These are phyloP conservation scores for Strigamia maritima DNA, from an alignment of 2,888 invertebrate genomes.

Conservation along the genomic window DNA sequence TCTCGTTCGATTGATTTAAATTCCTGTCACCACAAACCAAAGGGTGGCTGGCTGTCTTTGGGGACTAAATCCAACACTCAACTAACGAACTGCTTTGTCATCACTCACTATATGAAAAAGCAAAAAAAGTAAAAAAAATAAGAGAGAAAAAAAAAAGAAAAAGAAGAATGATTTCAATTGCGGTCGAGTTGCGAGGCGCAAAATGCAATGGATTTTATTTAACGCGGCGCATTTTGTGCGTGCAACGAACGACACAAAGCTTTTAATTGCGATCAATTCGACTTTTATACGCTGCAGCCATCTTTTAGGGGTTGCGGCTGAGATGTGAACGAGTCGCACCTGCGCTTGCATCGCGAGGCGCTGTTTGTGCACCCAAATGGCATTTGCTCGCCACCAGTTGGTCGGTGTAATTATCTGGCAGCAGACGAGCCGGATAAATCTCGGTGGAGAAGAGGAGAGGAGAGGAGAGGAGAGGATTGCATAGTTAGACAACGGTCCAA, in stretches of 20 bases:
- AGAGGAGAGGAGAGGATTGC: not conserved
- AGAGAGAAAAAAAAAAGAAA: too few relatives aligned
- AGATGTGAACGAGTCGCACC: constrained; percentile 24
- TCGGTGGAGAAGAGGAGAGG: not conserved
- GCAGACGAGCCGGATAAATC: constrained; percentile 17
- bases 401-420: constrained; percentile 34
- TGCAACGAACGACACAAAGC: not conserved
- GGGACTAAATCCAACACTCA: not conserved
- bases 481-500: not conserved
- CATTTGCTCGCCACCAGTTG: constrained; percentile 20
- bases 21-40: not conserved
- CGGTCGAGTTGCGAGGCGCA: not conserved
- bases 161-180: not conserved
- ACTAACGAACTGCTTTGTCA: constrained; percentile 15
- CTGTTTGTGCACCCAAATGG: constrained; percentile 23
- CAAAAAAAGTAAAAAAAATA: not conserved
- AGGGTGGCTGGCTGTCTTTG: not conserved
- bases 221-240: not conserved
- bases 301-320: constrained; percentile 24
- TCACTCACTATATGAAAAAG: not conserved
- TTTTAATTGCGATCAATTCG: constrained; percentile 32
- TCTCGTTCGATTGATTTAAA: not conserved
- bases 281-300: constrained; percentile 24
- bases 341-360: constrained; percentile 10
- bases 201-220: not conserved